A percentile compares a stretch with the other conserved stretches of the same genome.
Evolutionary conservation across 2,113 vertebrate genomes (phyloP).

Genomic region (Camelus dromedarius): DNA sequence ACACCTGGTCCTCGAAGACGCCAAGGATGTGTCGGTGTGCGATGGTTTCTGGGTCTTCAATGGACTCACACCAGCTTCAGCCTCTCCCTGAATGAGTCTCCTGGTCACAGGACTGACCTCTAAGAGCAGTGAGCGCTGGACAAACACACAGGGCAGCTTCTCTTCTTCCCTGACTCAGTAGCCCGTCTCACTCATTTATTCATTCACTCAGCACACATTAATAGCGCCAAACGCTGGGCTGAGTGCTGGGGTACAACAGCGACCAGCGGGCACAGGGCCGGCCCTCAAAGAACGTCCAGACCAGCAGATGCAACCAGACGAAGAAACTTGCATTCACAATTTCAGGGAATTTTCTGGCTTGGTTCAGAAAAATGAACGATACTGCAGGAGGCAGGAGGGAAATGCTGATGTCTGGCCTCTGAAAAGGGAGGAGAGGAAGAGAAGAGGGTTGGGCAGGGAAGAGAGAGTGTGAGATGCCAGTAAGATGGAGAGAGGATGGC

Average conservation of each 20-base stretch:
- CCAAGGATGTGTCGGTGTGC: neutral
- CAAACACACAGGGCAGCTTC: neutral
- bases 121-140: neutral
- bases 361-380: neutral
- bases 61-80: neutral
- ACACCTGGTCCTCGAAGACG: neutral
- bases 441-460: neutral
- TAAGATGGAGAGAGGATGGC: too few relatives aligned
- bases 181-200: neutral
- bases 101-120: neutral
- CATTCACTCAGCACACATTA: neutral
- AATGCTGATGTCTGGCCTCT: neutral
- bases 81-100: neutral
- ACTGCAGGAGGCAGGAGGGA: neutral
- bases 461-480: neutral
- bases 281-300: rapidly evolving
- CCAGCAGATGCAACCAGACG: rapidly evolving
- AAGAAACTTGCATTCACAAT: too few relatives aligned
- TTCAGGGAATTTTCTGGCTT: neutral
- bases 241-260: neutral
- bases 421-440: neutral
- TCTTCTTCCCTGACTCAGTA: rapidly evolving
- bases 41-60: neutral
- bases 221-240: neutral
- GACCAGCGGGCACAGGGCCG: rapidly evolving